Evolutionary conservation across 2,797 vertebrate species (phyloP).

Genomic region (Hybognathus amarus): DNA sequence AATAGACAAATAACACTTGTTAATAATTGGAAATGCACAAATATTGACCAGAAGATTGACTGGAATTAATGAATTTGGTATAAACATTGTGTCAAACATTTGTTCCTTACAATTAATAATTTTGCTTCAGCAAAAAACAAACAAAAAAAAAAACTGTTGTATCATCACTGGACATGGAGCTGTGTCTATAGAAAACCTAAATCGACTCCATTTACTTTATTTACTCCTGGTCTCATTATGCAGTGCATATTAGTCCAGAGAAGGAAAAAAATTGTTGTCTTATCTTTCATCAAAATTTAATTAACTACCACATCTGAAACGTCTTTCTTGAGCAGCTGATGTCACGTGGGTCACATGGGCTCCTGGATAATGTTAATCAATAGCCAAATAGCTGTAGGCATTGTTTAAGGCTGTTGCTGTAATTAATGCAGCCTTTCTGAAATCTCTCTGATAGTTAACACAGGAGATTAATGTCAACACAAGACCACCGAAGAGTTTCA

Average conservation of each 20-base stretch:
- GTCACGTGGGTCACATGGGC: not conserved
- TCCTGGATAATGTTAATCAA: constrained; percentile 16
- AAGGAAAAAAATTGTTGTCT: not conserved
- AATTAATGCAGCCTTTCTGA: constrained; percentile 24
- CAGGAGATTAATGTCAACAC: constrained; percentile 7
- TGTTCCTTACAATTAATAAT: not conserved
- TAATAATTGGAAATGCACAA: not conserved
- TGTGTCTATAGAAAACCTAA: not conserved
- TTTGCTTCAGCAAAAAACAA: not conserved
- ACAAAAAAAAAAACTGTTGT: not conserved
- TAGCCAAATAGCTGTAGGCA: constrained; percentile 24
- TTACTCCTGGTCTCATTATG: not conserved
- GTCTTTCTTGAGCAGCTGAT: not conserved
- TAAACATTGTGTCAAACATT: not conserved
- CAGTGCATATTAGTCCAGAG: not conserved
- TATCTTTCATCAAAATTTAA: constrained; percentile 3
- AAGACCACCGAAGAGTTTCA: constrained; percentile 15
- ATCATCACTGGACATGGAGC: not conserved
- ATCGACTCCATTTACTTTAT: not conserved
- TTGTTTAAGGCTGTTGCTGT: constrained; percentile 9
- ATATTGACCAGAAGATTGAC: not conserved
- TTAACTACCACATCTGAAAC: not conserved
- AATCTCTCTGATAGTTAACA: constrained; percentile 8
- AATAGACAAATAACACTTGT: not conserved
- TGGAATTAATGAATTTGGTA: not conserved